These are phyloP conservation scores for Manis javanica DNA, from an alignment of 2,797 vertebrate species.

Conservation along the genomic window DNA sequence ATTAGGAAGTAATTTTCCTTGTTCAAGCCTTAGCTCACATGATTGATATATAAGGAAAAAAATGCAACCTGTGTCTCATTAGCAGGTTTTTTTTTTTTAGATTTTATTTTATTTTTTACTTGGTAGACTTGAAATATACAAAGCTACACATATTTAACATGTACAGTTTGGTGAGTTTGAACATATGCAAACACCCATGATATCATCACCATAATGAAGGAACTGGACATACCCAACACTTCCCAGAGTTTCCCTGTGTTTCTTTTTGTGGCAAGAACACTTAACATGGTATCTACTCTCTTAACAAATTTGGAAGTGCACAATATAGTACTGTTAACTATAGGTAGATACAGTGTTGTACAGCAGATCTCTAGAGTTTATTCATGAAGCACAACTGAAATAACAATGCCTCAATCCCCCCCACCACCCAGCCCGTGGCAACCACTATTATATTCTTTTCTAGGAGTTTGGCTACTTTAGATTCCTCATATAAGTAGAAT, in stretches of 20 bases:
- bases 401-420: not conserved
- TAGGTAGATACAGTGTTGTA: rapidly evolving
- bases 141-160: not conserved
- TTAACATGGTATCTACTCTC: not conserved
- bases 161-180: not conserved
- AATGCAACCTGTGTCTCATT: not conserved
- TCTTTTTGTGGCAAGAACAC: not conserved
- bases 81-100: not conserved
- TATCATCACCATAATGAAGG: not conserved
- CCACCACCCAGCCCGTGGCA: not conserved
- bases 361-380: not conserved
- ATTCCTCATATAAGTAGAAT: not conserved
- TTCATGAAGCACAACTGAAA: not conserved
- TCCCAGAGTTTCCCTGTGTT: not conserved
- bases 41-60: not conserved
- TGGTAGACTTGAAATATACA: not conserved
- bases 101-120: not conserved
- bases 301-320: not conserved
- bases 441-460: not conserved
- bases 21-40: not conserved
- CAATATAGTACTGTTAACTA: not conserved
- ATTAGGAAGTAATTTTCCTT: not conserved
- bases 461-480: not conserved
- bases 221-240: not conserved
- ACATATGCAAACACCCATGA: not conserved